These are phyloP conservation scores for Leuciscus idus DNA, from an alignment of 2,113 vertebrate genomes.

Conservation along the genomic window DNA sequence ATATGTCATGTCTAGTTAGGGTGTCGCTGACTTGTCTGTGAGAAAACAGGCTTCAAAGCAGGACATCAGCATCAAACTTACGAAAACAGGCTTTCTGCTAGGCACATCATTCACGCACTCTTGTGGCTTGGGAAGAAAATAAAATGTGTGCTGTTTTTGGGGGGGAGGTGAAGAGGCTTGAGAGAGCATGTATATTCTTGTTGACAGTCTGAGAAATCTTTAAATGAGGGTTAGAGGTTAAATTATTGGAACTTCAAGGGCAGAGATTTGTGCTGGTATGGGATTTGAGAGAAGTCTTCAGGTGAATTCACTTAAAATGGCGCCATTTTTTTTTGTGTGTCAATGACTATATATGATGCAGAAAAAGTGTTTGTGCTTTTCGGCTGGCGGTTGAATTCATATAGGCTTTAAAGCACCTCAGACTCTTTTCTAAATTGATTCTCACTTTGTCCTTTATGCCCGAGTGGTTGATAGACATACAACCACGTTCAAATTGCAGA, in stretches of 20 bases:
- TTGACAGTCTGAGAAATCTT: conserved; percentile 26
- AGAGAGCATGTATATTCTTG: neutral
- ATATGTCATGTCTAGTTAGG: conserved; percentile 54
- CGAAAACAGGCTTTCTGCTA: conserved; percentile 60
- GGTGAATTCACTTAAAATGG: neutral
- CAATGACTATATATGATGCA: neutral
- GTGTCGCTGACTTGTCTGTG: conserved; percentile 49
- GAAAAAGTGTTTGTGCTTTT: neutral
- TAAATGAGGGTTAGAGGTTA: conserved; percentile 31
- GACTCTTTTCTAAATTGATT: neutral
- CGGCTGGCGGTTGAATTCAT: neutral
- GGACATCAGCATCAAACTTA: conserved; percentile 57
- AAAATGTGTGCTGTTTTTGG: neutral
- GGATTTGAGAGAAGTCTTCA: neutral
- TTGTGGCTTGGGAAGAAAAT: conserved; percentile 28
- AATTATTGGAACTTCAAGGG: conserved; percentile 21
- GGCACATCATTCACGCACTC: conserved; percentile 47
- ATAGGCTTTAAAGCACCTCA: neutral
- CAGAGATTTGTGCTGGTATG: neutral
- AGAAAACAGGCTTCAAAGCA: conserved; percentile 65
- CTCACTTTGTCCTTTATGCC: conserved; percentile 5
- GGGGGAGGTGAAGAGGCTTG: neutral
- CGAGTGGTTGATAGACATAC: conserved; percentile 17
- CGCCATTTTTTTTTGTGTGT: neutral
- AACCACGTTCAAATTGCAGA: conserved; percentile 11